phyloP scores from a whole-genome alignment of 2,888 invertebrate species.

The Minunthozetes semirufus region DNA sequence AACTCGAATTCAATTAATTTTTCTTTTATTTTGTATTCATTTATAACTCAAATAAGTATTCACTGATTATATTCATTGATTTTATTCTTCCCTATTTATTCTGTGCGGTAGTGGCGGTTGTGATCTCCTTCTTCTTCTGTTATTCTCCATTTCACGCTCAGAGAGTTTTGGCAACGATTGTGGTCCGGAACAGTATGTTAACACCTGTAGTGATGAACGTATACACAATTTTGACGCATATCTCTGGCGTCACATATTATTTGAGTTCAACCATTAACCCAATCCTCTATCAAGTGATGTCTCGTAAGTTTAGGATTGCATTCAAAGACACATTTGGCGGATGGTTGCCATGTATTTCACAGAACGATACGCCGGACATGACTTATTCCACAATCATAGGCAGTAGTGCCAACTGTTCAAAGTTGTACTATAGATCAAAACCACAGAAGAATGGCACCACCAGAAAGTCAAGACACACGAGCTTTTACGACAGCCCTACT shows the following conservation, averaged over 20 bases:
- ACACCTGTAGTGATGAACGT: slow-evolving; percentile 48
- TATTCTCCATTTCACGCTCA: slow-evolving; percentile 91
- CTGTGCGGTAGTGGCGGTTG: slow-evolving; percentile 55
- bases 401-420: slow-evolving; percentile 24
- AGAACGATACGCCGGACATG: slow-evolving; percentile 14
- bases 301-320: slow-evolving; percentile 82
- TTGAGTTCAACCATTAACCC: slow-evolving; percentile 88
- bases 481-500: neutral
- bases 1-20: too few relatives aligned
- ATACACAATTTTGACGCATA: slow-evolving; percentile 66
- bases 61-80: too few relatives aligned
- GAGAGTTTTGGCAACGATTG: slow-evolving; percentile 61
- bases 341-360: slow-evolving; percentile 25
- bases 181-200: slow-evolving; percentile 40
- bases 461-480: slow-evolving; percentile 7
- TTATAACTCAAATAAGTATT: too few relatives aligned
- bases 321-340: slow-evolving; percentile 62
- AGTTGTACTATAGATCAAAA: too few relatives aligned
- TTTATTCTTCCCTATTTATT: too few relatives aligned
- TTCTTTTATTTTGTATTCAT: too few relatives aligned
- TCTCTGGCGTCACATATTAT: slow-evolving; percentile 83
- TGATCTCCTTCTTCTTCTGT: slow-evolving; percentile 76
- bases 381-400: slow-evolving; percentile 31
- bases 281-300: slow-evolving; percentile 76
- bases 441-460: neutral